Evolutionary conservation across 2,113 vertebrate species (phyloP), one percentile per base, ranked within the genome.

Genomic region (Eclectus roratus): DNA sequence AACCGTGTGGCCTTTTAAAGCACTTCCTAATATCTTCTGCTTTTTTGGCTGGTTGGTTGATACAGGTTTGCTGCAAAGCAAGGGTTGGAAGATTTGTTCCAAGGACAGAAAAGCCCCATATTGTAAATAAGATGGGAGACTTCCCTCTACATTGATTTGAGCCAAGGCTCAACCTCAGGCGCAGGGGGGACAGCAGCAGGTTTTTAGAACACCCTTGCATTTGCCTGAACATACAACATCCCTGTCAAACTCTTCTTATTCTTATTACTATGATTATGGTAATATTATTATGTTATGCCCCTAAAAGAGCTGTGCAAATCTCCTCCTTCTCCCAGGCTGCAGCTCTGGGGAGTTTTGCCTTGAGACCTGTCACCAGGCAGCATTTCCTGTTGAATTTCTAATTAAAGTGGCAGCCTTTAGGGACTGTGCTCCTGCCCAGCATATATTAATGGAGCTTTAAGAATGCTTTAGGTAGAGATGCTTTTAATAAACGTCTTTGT

Each of bases 341-440:
- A 44, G 41, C 94, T 84, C 82, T 39, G 20, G 88, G 65, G 69
- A 83, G 56, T 83, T 88, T 35, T 64, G 69, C 58, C 87, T 76
- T 66, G 29, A 21, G 70, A 24, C 31, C 63, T 70, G 56, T 74
- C 66, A 85, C 27, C 89, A 73, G 79, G 61, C 82, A 79, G 58
- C 53, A 37, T 81, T 87, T 95, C 94, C 83, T 95, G 39, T 19
- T 69, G 70, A 56, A 76, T 88, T 80, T 91, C 77, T 93, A 93
- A 96, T 95, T 93, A 83, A 92, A 80, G 83, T 41, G 39, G 39
- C 88, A 87, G 79, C 72, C 91, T 91, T 21, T 63, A 58, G 92
- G 92, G 91, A 85, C 86, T 55, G 1, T n/a, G 27, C 63, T 86
- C 56, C 68, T 92, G 84, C 82, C 89, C 56, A 50, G 77, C 65